Evolutionary conservation across 2,113 vertebrate genomes (phyloP).

Genomic region (Leucoraja erinaceus): DNA sequence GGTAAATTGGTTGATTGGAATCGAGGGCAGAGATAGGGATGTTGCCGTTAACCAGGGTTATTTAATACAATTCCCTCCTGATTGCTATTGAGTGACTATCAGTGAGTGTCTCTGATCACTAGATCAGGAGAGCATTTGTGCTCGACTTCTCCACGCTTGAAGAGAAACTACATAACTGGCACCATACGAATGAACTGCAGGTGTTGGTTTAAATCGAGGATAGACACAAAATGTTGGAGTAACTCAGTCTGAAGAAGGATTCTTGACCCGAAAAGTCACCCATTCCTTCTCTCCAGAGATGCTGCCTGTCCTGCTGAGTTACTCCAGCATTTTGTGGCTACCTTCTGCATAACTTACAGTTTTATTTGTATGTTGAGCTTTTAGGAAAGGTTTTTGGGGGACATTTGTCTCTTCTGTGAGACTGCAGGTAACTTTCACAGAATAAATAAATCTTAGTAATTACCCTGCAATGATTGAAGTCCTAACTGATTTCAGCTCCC

Average conservation of each 20-base stretch:
- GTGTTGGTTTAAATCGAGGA: no score
- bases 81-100: background rate
- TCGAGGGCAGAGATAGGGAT: background rate
- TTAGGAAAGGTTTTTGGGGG: background rate
- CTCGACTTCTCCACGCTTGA: background rate
- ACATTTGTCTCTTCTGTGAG: background rate
- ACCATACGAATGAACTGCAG: no score
- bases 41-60: background rate
- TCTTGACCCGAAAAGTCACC: no score
- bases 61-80: background rate
- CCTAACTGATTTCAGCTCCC: background rate
- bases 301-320: no score
- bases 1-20: background rate
- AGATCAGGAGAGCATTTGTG: background rate
- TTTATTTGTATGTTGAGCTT: no score
- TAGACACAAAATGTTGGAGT: no score
- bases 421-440: background rate
- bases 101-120: background rate
- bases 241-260: no score
- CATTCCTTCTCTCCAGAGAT: no score
- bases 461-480: background rate
- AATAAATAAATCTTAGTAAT: background rate
- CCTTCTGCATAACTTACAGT: background rate
- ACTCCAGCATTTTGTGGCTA: no score
- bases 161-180: background rate